phyloP scores from a whole-genome alignment of 2,113 vertebrate genomes.

The Ictalurus furcatus region DNA sequence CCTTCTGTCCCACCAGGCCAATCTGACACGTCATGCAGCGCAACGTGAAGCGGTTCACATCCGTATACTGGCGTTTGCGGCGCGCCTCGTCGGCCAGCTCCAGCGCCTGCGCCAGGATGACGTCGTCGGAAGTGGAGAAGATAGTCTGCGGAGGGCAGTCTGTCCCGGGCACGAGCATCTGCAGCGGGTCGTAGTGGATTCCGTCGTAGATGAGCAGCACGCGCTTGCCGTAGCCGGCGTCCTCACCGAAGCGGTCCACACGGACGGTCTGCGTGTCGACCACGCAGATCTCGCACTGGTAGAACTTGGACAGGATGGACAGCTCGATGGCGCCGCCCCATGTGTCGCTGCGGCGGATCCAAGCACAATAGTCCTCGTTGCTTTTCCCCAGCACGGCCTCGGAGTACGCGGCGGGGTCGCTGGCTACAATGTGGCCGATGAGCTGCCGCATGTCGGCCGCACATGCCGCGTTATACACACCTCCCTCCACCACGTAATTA shows the following conservation, averaged over 20 bases:
- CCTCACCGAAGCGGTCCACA: conserved; percentile 95
- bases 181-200: conserved; percentile 94
- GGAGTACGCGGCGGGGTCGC: conserved; percentile 84
- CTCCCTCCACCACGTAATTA: conserved; percentile 91
- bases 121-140: conserved; percentile 86
- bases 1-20: conserved; percentile 90
- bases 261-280: conserved; percentile 96
- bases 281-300: conserved; percentile 96
- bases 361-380: conserved; percentile 91
- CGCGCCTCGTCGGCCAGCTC: conserved; percentile 94
- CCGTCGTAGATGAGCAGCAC: conserved; percentile 96
- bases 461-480: conserved; percentile 84
- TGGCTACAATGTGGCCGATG: conserved; percentile 91
- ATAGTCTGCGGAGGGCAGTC: conserved; percentile 88
- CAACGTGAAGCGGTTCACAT: conserved; percentile 88
- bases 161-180: conserved; percentile 75
- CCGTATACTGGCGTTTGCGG: conserved; percentile 91
- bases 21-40: conserved; percentile 97
- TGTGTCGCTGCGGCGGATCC: conserved; percentile 89
- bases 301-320: conserved; percentile 94
- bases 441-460: conserved; percentile 90
- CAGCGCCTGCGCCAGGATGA: conserved; percentile 89
- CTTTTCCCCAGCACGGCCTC: conserved; percentile 92
- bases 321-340: conserved; percentile 99
- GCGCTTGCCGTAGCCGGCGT: conserved; percentile 86